Evolutionary conservation across 2,888 invertebrate species (phyloP).

Genomic region (Chydorus sphaericus): DNA sequence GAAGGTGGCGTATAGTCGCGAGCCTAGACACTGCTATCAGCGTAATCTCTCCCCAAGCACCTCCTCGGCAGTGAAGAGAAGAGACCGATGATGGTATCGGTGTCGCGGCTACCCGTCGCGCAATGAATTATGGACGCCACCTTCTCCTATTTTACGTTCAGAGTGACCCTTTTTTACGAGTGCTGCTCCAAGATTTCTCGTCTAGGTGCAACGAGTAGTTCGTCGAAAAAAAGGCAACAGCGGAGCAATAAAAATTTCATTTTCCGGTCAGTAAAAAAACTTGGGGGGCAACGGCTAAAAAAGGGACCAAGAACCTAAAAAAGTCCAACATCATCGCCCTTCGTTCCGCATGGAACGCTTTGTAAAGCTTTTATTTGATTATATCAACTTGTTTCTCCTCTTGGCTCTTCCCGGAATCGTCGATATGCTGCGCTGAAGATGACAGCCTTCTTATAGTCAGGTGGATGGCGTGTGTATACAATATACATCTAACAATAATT

Average conservation of each 20-base stretch:
- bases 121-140: conserved; percentile 3
- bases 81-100: background rate
- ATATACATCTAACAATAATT: no score
- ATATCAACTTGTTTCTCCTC: background rate
- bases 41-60: no score
- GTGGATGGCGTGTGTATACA: no score
- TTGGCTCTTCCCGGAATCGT: background rate
- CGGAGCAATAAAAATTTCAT: background rate
- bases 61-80: no score
- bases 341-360: background rate
- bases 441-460: no score
- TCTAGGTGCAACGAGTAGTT: no score
- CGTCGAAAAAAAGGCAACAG: background rate
- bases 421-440: no score
- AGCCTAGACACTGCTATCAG: background rate
- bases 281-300: no score
- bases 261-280: no score
- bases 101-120: conserved; percentile 1
- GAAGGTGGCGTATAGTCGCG: background rate
- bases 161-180: no score
- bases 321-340: background rate
- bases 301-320: background rate
- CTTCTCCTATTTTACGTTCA: no score
- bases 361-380: conserved; percentile 2
- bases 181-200: no score